Evolutionary conservation across 2,888 invertebrate species (phyloP).

Genomic region (Dasysyrphus tricinctus): DNA sequence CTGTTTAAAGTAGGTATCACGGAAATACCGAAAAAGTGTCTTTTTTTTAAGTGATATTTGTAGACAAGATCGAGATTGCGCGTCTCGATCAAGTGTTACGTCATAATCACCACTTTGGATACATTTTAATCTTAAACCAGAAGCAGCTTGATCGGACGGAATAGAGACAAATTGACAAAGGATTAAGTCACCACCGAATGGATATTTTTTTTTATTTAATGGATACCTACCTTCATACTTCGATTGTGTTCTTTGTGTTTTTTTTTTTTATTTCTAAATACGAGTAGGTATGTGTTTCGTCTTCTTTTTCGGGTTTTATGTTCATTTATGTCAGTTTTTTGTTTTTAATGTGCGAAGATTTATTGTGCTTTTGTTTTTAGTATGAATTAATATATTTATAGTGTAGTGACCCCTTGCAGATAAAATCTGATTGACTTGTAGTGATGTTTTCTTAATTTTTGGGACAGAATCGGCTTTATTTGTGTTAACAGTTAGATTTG

Average conservation of each 20-base stretch:
- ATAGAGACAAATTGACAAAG: constrained; percentile 70
- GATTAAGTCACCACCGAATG: constrained; percentile 65
- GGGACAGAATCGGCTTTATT: neutral
- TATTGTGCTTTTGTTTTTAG: neutral
- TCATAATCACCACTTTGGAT: constrained; percentile 64
- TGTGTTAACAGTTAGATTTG: neutral
- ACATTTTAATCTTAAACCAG: constrained; percentile 27
- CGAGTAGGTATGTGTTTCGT: constrained; percentile 1
- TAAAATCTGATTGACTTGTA: neutral
- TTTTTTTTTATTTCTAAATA: constrained; percentile 35
- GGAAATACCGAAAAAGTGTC: constrained; percentile 18
- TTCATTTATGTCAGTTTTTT: neutral
- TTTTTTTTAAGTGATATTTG: constrained; percentile 43
- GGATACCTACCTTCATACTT: constrained; percentile 48
- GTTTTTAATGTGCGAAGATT: neutral
- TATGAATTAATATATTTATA: neutral
- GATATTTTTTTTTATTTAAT: constrained; percentile 59
- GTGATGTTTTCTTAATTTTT: neutral
- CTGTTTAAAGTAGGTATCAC: constrained; percentile 33
- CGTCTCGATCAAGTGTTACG: constrained; percentile 67
- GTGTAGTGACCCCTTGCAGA: constrained; percentile 3
- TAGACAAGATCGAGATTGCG: constrained; percentile 61
- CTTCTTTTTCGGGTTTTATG: constrained; percentile 2
- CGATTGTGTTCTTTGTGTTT: constrained; percentile 59
- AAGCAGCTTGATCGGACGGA: constrained; percentile 13